phyloP scores from a whole-genome alignment of 2,113 vertebrate genomes.

The Microcebus tavaratra region DNA sequence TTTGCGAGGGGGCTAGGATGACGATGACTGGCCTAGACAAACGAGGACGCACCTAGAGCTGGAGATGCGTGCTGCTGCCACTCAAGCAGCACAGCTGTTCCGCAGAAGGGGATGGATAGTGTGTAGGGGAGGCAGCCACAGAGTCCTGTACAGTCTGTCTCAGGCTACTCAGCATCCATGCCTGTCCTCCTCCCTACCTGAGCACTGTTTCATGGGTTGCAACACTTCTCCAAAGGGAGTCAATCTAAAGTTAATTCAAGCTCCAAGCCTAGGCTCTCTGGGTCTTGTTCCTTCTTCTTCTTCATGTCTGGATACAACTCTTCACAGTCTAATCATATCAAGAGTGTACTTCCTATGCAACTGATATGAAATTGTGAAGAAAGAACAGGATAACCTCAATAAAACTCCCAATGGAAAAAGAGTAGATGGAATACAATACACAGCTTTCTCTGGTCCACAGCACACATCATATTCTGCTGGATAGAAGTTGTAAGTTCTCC shows the following conservation, averaged over 20 bases:
- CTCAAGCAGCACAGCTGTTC: not conserved
- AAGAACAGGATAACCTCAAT: not conserved
- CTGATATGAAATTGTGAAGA: not conserved
- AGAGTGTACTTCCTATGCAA: not conserved
- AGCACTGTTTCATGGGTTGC: not conserved
- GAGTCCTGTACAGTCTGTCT: not conserved
- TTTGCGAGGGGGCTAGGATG: not conserved
- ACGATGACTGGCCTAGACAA: not conserved
- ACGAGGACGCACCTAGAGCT: not conserved
- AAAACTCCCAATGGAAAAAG: not conserved
- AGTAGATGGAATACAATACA: not conserved
- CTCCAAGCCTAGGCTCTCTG: constrained; percentile 19
- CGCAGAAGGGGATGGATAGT: not conserved
- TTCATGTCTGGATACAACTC: not conserved
- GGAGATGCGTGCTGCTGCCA: not conserved
- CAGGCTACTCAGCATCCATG: not conserved
- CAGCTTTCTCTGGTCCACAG: not conserved
- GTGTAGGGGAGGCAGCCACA: not conserved
- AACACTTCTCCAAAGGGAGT: not conserved
- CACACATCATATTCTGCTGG: not conserved
- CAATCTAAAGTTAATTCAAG: not conserved
- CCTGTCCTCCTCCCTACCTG: not conserved
- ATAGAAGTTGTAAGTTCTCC: not conserved
- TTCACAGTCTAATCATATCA: constrained; percentile 6
- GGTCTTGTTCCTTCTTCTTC: not conserved